Evolutionary conservation across 2,888 invertebrate genomes (phyloP).

Genomic region (Hypomecis punctinalis): DNA sequence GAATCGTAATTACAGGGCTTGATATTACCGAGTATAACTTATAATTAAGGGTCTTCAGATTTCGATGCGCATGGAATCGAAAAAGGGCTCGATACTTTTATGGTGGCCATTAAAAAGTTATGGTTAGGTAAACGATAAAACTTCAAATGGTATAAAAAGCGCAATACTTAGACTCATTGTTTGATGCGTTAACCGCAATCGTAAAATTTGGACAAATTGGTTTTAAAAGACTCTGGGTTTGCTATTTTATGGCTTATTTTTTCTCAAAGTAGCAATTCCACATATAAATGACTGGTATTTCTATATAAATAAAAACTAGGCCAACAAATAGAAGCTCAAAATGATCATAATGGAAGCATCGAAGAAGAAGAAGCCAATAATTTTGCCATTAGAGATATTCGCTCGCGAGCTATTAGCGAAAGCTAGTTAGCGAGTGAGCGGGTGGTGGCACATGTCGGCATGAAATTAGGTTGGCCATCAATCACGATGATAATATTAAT

Average conservation of each 20-base stretch:
- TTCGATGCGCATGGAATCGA: conserved; percentile 40
- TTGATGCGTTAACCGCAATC: conserved; percentile 71
- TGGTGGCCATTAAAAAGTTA: conserved; percentile 58
- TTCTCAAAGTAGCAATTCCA: conserved; percentile 39
- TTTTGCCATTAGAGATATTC: conserved; percentile 19
- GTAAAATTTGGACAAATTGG: conserved; percentile 79
- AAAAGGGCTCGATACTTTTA: conserved; percentile 48
- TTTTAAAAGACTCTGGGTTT: conserved; percentile 65
- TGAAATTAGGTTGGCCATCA: conserved; percentile 60
- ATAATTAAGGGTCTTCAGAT: conserved; percentile 56
- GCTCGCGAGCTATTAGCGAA: conserved; percentile 42
- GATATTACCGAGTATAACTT: conserved; percentile 48
- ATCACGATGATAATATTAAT: conserved; percentile 58
- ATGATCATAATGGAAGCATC: background rate
- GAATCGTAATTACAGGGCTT: conserved; percentile 57
- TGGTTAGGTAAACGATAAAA: conserved; percentile 74
- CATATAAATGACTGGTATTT: conserved; percentile 43
- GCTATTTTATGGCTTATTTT: conserved; percentile 59
- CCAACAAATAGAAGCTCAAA: no score
- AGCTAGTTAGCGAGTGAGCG: conserved; percentile 46
- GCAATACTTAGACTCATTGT: conserved; percentile 74
- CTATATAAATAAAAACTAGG: background rate
- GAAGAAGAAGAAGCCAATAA: conserved; percentile 20
- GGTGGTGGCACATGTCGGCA: conserved; percentile 38
- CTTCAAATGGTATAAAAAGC: conserved; percentile 70